Evolutionary conservation across 2,888 invertebrate species (phyloP).

Genomic region (Clepsis dumicolana): DNA sequence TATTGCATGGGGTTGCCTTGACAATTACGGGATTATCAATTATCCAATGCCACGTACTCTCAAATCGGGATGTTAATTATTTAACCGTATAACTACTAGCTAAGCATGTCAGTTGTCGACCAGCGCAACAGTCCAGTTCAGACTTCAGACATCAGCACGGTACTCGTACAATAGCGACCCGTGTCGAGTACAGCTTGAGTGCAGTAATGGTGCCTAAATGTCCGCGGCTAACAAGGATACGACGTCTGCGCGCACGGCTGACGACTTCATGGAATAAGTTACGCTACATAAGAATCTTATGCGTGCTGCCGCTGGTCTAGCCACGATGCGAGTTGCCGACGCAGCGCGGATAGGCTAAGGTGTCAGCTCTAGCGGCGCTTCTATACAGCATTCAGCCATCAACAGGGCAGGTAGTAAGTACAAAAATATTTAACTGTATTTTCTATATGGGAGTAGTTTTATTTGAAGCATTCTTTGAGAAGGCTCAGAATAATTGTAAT

Average conservation of each 20-base stretch:
- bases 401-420: not conserved
- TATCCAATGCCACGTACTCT: not conserved
- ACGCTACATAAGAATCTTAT: constrained; percentile 55
- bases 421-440: not conserved
- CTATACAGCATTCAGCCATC: not conserved
- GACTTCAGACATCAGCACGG: constrained; percentile 3
- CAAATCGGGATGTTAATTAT: not conserved
- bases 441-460: not conserved
- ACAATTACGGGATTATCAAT: not conserved
- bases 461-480: not conserved
- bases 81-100: not conserved
- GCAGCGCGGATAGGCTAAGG: not conserved
- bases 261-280: constrained; percentile 66
- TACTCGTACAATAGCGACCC: constrained; percentile 46
- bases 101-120: not conserved
- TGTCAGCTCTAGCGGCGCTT: not conserved
- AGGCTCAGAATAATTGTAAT: no score
- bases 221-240: constrained; percentile 56
- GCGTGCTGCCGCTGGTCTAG: constrained; percentile 51
- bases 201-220: constrained; percentile 43
- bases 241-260: constrained; percentile 53
- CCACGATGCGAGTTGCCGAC: constrained; percentile 25
- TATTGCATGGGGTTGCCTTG: no score
- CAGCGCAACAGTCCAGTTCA: not conserved
- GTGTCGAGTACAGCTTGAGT: constrained; percentile 49